Evolutionary conservation across 2,113 vertebrate species (phyloP).

Genomic region (Oryzias woworae): DNA sequence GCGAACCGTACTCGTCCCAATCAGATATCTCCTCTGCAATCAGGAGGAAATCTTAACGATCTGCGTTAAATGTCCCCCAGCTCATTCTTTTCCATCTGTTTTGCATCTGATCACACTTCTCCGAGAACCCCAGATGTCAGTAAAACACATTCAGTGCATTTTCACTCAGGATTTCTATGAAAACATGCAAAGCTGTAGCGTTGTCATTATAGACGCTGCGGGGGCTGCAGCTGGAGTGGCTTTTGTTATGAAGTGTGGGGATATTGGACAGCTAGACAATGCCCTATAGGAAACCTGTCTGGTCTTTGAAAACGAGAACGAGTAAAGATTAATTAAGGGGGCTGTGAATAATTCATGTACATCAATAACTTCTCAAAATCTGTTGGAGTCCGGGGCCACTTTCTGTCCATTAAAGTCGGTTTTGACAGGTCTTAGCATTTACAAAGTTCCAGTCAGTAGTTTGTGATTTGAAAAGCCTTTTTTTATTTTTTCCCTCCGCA

Average conservation of each 20-base stretch:
- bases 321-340: conserved; percentile 32
- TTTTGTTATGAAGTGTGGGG: conserved; percentile 19
- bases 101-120: conserved; percentile 24
- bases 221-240: neutral
- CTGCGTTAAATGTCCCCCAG: conserved; percentile 46
- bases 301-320: conserved; percentile 20
- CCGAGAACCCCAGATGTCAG: conserved; percentile 8
- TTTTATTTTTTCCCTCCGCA: no score
- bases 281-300: conserved; percentile 24
- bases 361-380: conserved; percentile 41
- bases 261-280: conserved; percentile 20
- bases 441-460: conserved; percentile 13
- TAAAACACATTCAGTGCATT: conserved; percentile 27
- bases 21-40: conserved; percentile 45
- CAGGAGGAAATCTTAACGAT: conserved; percentile 49
- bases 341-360: conserved; percentile 49
- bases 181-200: conserved; percentile 2
- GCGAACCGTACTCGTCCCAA: conserved; percentile 30
- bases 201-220: neutral
- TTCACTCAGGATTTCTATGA: neutral
- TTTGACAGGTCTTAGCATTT: conserved; percentile 35
- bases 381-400: conserved; percentile 25
- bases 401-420: conserved; percentile 19
- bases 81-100: conserved; percentile 16
- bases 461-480: conserved; percentile 10